These are phyloP conservation scores for Pseudolaguvia tuberculata DNA, from an alignment of 2,113 vertebrate genomes.

Conservation along the genomic window DNA sequence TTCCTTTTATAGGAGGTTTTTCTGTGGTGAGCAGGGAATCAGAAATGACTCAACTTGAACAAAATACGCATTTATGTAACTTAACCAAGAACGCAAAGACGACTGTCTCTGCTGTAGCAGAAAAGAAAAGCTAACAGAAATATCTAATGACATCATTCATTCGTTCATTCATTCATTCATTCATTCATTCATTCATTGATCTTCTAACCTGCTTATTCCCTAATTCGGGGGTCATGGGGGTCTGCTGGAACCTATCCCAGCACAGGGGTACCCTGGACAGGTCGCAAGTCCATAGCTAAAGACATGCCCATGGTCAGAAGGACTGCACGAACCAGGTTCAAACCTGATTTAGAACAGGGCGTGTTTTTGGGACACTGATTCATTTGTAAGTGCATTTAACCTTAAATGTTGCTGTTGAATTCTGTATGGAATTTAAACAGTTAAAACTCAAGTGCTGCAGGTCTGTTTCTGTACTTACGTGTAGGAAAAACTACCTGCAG, in stretches of 20 bases:
- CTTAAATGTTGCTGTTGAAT: neutral
- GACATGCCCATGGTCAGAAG: constrained; percentile 3
- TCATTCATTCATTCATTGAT: too few species aligned
- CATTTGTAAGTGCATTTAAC: constrained; percentile 12
- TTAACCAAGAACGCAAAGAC: constrained; percentile 17
- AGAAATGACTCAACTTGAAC: neutral
- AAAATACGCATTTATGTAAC: neutral
- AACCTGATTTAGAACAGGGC: neutral
- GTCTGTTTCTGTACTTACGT: neutral
- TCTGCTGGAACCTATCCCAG: too few species aligned
- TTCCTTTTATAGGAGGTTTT: too few species aligned
- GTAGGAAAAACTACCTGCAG: neutral
- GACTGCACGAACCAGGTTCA: constrained; percentile 1
- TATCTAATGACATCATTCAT: constrained; percentile 34
- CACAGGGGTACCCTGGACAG: too few species aligned
- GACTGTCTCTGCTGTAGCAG: constrained; percentile 12
- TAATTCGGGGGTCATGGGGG: too few species aligned
- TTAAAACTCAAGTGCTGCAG: neutral
- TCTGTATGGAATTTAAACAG: neutral
- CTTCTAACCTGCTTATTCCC: too few species aligned
- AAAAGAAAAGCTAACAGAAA: constrained; percentile 23
- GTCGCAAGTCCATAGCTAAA: too few species aligned
- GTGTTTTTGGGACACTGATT: neutral
- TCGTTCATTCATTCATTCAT: too few species aligned
- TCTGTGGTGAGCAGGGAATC: too few species aligned